Evolutionary conservation across 2,113 vertebrate species (phyloP).

Genomic region (Rostratula benghalensis): DNA sequence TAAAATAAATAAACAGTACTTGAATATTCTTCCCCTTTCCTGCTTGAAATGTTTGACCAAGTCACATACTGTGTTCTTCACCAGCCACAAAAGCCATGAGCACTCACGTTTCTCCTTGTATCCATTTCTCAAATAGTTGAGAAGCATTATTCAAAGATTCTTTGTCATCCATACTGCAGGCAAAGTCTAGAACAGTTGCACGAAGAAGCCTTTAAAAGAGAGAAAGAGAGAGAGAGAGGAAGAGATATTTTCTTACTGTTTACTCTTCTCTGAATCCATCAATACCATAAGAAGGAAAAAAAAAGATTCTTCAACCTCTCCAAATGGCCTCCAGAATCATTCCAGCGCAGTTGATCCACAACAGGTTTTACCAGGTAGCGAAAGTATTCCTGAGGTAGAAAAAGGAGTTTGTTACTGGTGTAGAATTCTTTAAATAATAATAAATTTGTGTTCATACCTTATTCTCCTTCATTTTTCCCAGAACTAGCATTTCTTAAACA

Average conservation of each 20-base stretch:
- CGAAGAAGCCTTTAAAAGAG: constrained; percentile 84
- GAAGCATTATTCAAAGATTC: constrained; percentile 76
- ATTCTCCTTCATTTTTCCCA: background rate
- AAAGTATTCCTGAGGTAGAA: constrained; percentile 80
- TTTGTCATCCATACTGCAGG: constrained; percentile 83
- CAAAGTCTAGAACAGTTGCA: constrained; percentile 81
- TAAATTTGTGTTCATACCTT: background rate
- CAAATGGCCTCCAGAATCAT: constrained; percentile 70
- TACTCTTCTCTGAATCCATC: background rate
- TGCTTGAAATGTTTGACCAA: background rate
- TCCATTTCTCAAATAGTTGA: constrained; percentile 80
- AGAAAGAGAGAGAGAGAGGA: background rate
- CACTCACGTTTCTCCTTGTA: constrained; percentile 66
- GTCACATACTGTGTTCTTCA: background rate
- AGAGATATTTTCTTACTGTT: background rate
- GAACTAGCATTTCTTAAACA: background rate
- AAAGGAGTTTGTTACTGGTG: background rate
- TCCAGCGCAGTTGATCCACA: constrained; percentile 75
- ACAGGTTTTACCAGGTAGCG: constrained; percentile 73
- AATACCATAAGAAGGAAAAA: background rate
- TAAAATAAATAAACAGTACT: constrained; percentile 54
- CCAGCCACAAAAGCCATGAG: background rate
- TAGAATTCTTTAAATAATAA: background rate
- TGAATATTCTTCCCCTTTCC: background rate
- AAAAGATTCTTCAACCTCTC: constrained; percentile 41